phyloP scores from a whole-genome alignment of 2,797 vertebrate species.

The Argentina silus region DNA sequence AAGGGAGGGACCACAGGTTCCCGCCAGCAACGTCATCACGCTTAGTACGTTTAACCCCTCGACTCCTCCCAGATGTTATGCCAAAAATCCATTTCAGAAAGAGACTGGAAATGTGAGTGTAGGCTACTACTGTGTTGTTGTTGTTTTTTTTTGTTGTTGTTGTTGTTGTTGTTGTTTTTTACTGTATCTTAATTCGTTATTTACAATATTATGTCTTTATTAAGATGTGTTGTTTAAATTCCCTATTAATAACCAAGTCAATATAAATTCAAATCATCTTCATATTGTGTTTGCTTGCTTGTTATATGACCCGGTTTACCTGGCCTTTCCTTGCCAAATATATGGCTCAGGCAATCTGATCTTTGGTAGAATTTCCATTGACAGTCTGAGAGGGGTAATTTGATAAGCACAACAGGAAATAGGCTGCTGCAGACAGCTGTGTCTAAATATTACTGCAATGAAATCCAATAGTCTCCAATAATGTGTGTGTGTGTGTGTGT shows the following conservation, averaged over 20 bases:
- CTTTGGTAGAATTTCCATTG: background rate
- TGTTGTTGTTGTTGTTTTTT: too few species aligned
- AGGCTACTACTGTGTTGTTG: too few species aligned
- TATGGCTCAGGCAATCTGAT: conserved; percentile 4
- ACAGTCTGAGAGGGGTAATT: conserved; percentile 42
- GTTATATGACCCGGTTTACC: background rate
- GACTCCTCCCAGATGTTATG: conserved; percentile 11
- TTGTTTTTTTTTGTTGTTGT: too few species aligned
- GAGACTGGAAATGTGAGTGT: too few species aligned
- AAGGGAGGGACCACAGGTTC: conserved; percentile 61
- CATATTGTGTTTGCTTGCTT: too few species aligned
- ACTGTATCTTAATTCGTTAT: too few species aligned
- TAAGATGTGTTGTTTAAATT: too few species aligned
- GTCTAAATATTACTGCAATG: conserved; percentile 46
- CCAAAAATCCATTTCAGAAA: too few species aligned
- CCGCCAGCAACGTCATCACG: conserved; percentile 68
- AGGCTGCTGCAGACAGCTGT: conserved; percentile 45
- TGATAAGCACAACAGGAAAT: conserved; percentile 68
- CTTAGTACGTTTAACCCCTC: background rate
- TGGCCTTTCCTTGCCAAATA: background rate
- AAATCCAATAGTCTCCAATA: conserved; percentile 45
- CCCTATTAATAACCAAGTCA: too few species aligned
- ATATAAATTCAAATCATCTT: too few species aligned
- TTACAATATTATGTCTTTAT: too few species aligned
- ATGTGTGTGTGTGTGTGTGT: conserved; percentile 3